Base-by-base conservation (phyloP, 1,140 invertebrate genomes). In the Campoletis sonorensis region DNA sequence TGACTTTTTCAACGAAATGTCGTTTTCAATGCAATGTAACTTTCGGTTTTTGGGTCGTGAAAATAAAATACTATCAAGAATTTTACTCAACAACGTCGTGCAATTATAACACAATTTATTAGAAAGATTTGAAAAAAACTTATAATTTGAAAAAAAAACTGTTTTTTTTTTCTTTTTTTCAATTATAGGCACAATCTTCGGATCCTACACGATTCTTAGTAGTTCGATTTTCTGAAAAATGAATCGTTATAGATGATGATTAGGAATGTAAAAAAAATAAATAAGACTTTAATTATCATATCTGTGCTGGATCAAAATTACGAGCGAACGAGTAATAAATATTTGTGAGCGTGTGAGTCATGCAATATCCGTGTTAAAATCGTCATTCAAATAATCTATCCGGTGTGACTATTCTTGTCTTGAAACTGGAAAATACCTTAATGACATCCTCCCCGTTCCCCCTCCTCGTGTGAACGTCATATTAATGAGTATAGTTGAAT, bases 181-280 rank as follows among this genome's bases (percentile, higher is more conserved):
- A 8, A 45, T 10, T 45, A 45, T 45, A 5, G 11, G 13, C 1
- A 45, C 13, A 10, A 45, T 45, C 40, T 3, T 45, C 13, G 1
- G 13, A 45, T 45, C n/a, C n/a, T 13, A 13, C 40, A 45, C 40
- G 40, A 45, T 11, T 45, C 40, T 45, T 1, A 45, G 40, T 45
- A 8, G 40, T 45, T 45, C 13, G 5, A 11, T 10, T 45, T 45
- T 45, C n/a, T 45, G 40, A 45, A 10, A 11, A 30, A 33, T 26
- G 26, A 33, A 70, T 70, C 26, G 8, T 70, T 0, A 70, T 70
- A 27, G 18, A 70, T 16, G 4, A 18, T 30, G 26, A 30, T 27
- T 70, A 54, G 16, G 49, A 4, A 49, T 70, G 16, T 70, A 72
- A 73, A 33, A n/a, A 54, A 54, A 81, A 83, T 84, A 83, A 54